Conservation (phyloP, 2,888 invertebrate genomes). For the Hydriomena furcata region DNA sequence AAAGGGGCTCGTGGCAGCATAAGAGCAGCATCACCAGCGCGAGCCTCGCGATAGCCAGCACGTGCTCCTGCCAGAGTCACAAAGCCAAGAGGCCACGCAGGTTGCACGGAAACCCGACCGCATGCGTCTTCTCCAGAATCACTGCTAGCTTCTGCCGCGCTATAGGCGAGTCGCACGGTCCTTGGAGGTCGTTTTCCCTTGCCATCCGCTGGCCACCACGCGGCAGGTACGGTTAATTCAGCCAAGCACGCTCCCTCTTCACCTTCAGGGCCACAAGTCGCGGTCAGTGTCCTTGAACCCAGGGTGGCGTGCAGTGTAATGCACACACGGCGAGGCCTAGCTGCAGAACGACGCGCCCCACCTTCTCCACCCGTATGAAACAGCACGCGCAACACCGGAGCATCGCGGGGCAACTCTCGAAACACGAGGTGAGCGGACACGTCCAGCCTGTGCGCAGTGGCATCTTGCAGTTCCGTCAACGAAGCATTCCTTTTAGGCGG, state of each 20-base stretch:
- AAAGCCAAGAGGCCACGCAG: conserved; percentile 85
- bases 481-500: conserved; percentile 84
- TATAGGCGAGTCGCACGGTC: conserved; percentile 92
- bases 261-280: conserved; percentile 96
- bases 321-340: conserved; percentile 89
- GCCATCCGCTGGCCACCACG: conserved; percentile 93
- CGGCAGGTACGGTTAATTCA: conserved; percentile 92
- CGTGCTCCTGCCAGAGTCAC: conserved; percentile 91
- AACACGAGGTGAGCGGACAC: conserved; percentile 97
- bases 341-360: conserved; percentile 88
- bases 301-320: conserved; percentile 90
- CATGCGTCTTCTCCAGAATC: conserved; percentile 87
- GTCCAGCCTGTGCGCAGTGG: conserved; percentile 90
- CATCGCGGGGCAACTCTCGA: conserved; percentile 92
- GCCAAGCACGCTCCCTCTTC: conserved; percentile 97
- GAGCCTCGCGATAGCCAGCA: conserved; percentile 92
- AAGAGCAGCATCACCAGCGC: conserved; percentile 92
- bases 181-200: conserved; percentile 87
- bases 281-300: conserved; percentile 86
- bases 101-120: conserved; percentile 87
- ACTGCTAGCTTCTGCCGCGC: conserved; percentile 91
- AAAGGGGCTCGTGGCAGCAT: conserved; percentile 94
- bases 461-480: conserved; percentile 83
- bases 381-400: conserved; percentile 95
- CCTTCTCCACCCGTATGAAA: conserved; percentile 96